Evolutionary conservation across 2,888 invertebrate species (phyloP).

Genomic region (Hypselothyrea guttata): DNA sequence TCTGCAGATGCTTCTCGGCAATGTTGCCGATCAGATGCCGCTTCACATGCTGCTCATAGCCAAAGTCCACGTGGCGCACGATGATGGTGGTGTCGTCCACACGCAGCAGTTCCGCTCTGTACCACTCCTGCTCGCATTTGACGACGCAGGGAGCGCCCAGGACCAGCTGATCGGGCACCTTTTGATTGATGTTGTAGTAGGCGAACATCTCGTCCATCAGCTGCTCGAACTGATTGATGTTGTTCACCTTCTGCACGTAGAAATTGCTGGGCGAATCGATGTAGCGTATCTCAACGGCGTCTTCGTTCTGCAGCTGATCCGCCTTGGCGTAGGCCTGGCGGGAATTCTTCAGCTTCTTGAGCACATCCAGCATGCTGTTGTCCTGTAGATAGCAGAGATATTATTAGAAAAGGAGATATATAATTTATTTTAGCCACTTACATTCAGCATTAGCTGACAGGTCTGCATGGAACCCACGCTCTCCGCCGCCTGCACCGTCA

Average conservation of each 20-base stretch:
- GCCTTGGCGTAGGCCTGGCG: slow-evolving; percentile 76
- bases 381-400: slow-evolving; percentile 52
- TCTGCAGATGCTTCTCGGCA: slow-evolving; percentile 85
- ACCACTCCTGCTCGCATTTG: slow-evolving; percentile 93
- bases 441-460: slow-evolving; percentile 84
- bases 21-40: slow-evolving; percentile 85
- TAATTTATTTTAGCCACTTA: slow-evolving; percentile 24
- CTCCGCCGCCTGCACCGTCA: slow-evolving; percentile 87
- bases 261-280: slow-evolving; percentile 87
- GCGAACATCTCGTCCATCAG: slow-evolving; percentile 87
- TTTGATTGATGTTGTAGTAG: slow-evolving; percentile 84
- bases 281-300: slow-evolving; percentile 80
- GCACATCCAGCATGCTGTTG: slow-evolving; percentile 74
- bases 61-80: slow-evolving; percentile 96
- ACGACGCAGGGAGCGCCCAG: slow-evolving; percentile 89
- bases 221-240: slow-evolving; percentile 85
- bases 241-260: slow-evolving; percentile 87
- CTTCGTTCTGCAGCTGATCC: slow-evolving; percentile 72
- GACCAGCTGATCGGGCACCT: slow-evolving; percentile 83
- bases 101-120: slow-evolving; percentile 90
- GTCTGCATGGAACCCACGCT: slow-evolving; percentile 89
- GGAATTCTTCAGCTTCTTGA: slow-evolving; percentile 74
- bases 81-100: slow-evolving; percentile 85
- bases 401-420: no score
- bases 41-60: slow-evolving; percentile 92